These are phyloP conservation scores for Eupristina koningsbergeri DNA, from an alignment of 1,140 invertebrate species.

Conservation along the genomic window DNA sequence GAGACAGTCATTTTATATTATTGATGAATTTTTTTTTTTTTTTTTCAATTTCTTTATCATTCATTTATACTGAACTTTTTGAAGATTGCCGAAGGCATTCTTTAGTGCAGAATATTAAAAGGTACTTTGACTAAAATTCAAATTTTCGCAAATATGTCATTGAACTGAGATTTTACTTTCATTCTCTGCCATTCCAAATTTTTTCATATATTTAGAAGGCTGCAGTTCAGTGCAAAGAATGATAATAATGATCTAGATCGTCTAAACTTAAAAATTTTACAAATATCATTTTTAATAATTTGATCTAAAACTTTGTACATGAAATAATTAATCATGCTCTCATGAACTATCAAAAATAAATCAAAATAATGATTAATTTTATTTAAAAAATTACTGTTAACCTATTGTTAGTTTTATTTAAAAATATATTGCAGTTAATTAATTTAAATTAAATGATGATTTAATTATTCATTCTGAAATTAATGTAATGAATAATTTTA, in stretches of 20 bases:
- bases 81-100: not conserved
- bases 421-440: not conserved
- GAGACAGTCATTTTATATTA: not conserved
- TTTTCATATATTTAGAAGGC: not conserved
- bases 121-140: constrained; percentile 16
- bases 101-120: not conserved
- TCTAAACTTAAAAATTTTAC: constrained; percentile 9
- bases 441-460: not conserved
- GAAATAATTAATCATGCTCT: no score
- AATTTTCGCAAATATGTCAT: not conserved
- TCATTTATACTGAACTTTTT: not conserved
- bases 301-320: not conserved
- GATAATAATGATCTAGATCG: not conserved
- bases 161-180: not conserved
- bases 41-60: not conserved
- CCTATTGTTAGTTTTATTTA: no score
- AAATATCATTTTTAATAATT: constrained; percentile 1
- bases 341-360: no score
- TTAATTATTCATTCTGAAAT: no score
- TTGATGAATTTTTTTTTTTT: not conserved
- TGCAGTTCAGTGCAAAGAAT: not conserved
- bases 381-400: no score
- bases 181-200: not conserved
- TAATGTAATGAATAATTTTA: no score
- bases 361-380: no score